A percentile compares a stretch with the other conserved stretches of the same genome.
Conservation (phyloP, 2,113 vertebrate species). For the Oreochromis spilurus region DNA sequence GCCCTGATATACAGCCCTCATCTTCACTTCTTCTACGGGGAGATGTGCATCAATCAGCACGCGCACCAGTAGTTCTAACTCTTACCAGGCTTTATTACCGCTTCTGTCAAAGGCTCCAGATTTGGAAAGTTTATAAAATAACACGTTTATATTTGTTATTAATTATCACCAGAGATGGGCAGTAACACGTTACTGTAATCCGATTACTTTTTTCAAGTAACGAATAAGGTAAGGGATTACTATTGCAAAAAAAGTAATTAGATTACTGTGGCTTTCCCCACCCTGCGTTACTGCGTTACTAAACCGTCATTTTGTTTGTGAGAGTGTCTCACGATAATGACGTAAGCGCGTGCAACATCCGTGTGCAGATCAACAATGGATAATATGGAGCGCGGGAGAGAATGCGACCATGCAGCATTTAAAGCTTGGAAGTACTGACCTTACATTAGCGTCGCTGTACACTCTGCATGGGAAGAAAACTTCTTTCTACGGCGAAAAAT, state of each 20-base stretch:
- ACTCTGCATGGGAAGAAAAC: background rate
- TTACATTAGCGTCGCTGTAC: background rate
- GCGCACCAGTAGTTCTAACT: background rate
- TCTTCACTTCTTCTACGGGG: background rate
- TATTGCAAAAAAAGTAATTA: background rate
- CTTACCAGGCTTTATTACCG: background rate
- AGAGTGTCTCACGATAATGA: fast-evolving
- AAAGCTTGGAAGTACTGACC: background rate
- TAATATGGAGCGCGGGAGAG: background rate
- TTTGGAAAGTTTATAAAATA: background rate
- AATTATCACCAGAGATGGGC: background rate
- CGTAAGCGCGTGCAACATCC: fast-evolving
- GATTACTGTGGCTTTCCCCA: background rate
- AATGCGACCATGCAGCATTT: fast-evolving
- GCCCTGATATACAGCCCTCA: background rate
- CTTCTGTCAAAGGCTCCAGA: background rate
- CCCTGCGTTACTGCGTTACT: background rate
- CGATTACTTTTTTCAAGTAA: background rate
- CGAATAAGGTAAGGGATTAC: fast-evolving
- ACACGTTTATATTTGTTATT: background rate
- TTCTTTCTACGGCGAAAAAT: fast-evolving
- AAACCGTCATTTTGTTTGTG: background rate
- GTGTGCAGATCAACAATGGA: background rate
- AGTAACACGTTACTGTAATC: fast-evolving
- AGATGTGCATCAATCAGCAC: background rate